Percentiles rank a stretch among this genome's conserved stretches.
Conservation (phyloP, 2,113 vertebrate species). For the Xenus cinereus region DNA sequence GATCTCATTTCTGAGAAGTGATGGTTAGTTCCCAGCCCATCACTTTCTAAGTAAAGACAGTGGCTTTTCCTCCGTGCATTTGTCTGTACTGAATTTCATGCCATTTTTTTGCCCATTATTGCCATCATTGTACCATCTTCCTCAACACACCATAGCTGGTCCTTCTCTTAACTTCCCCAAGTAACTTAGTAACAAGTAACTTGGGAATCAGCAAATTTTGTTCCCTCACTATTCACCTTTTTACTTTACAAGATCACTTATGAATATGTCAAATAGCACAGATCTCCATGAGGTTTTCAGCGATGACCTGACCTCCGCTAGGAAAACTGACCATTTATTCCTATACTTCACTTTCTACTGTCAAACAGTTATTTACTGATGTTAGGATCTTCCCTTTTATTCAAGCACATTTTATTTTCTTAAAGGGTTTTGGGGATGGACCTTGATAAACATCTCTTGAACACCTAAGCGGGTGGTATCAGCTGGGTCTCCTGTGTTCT, state of each 20-base stretch:
- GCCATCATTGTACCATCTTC: background rate
- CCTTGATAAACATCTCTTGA: background rate
- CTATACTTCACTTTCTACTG: background rate
- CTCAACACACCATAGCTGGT: background rate
- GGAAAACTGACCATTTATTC: background rate
- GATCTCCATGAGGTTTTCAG: background rate
- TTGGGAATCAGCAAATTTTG: background rate
- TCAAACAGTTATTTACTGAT: background rate
- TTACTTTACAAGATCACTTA: background rate
- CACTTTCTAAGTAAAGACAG: background rate
- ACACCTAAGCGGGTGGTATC: background rate
- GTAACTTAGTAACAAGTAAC: background rate
- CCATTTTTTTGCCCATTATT: background rate
- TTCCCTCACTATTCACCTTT: background rate
- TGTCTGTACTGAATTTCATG: background rate
- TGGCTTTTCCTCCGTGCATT: background rate
- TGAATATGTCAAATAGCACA: background rate
- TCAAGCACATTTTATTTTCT: background rate
- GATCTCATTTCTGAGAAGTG: constrained; percentile 34
- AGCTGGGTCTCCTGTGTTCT: background rate
- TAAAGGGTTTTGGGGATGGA: background rate
- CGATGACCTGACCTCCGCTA: background rate
- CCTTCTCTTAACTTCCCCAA: background rate
- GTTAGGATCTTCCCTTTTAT: background rate
- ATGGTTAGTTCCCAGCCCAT: constrained; percentile 3